Percentiles rank a stretch among this genome's conserved stretches.
These are phyloP conservation scores for Epizoanthus rinbou DNA, from an alignment of 92 coral and sea anemone genomes.

Conservation along the genomic window DNA sequence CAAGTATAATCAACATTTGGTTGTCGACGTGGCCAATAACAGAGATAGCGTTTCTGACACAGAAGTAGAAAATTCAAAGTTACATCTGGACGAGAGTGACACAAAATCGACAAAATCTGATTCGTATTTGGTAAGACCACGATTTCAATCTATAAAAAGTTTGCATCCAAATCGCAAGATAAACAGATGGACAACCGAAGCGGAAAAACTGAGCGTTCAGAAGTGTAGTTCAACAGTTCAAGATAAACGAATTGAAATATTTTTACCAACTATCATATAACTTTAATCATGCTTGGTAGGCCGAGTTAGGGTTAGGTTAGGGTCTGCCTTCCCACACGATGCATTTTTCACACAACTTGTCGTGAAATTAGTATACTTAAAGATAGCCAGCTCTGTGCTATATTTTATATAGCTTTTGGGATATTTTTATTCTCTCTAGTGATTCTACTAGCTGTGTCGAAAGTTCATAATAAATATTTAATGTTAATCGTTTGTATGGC, in stretches of 20 bases:
- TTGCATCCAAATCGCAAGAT: background rate
- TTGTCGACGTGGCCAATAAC: slow-evolving; percentile 16
- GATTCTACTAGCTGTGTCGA: no score
- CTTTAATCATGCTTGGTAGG: background rate
- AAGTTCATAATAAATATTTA: no score
- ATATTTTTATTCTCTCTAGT: no score
- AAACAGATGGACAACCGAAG: slow-evolving; percentile 1
- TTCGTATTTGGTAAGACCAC: slow-evolving; percentile 1
- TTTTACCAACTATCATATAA: slow-evolving; percentile 14
- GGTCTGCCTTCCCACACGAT: no score
- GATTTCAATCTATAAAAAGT: background rate
- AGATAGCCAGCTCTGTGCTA: no score
- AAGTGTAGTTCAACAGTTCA: slow-evolving; percentile 27
- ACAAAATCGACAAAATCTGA: slow-evolving; percentile 21
- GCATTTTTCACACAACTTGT: no score
- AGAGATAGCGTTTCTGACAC: slow-evolving; percentile 16
- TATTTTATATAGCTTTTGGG: no score
- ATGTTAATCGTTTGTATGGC: no score
- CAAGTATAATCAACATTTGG: background rate
- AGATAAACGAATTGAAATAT: slow-evolving; percentile 39
- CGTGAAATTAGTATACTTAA: no score
- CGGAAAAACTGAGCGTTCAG: background rate
- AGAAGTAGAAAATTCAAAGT: slow-evolving; percentile 28
- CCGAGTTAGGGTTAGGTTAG: no score
- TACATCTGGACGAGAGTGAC: background rate